phyloP scores from a whole-genome alignment of 1,140 invertebrate genomes.

The Brachionus asplanchnoidis region DNA sequence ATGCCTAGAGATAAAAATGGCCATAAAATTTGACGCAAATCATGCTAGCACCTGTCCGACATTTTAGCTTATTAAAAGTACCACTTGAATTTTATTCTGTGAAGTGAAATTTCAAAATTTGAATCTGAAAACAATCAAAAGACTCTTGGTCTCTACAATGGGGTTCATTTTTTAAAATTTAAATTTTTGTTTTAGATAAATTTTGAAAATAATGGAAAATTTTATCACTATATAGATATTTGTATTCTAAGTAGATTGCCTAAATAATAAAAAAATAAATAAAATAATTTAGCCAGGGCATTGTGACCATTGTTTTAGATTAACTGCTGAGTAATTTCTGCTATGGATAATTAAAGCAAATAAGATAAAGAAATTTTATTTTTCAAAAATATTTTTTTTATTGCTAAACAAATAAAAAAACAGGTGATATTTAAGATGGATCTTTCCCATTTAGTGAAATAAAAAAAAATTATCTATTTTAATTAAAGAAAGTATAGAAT shows the following conservation, averaged over 20 bases:
- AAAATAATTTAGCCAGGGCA: not conserved
- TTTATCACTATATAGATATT: not conserved
- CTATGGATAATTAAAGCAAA: not conserved
- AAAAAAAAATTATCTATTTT: not conserved
- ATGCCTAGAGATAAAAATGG: not conserved
- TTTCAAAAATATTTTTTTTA: not conserved
- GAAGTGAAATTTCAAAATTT: not conserved
- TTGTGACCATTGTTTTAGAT: not conserved
- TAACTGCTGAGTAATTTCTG: not conserved
- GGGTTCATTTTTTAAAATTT: not conserved
- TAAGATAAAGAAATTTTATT: not conserved
- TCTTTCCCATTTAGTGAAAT: not conserved
- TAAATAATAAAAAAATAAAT: no score
- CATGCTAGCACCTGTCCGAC: not conserved
- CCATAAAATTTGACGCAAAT: not conserved
- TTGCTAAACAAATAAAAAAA: not conserved
- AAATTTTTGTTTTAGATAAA: not conserved
- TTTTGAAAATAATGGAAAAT: not conserved
- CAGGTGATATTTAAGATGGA: not conserved
- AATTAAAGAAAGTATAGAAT: constrained; percentile 5
- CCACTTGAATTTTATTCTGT: not conserved
- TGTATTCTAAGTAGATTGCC: not conserved
- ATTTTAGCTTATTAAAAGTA: not conserved
- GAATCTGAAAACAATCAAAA: not conserved
- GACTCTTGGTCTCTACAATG: no score